These are phyloP conservation scores for Pyrocephalus nanus DNA, from an alignment of 2,797 vertebrate species.

Conservation along the genomic window DNA sequence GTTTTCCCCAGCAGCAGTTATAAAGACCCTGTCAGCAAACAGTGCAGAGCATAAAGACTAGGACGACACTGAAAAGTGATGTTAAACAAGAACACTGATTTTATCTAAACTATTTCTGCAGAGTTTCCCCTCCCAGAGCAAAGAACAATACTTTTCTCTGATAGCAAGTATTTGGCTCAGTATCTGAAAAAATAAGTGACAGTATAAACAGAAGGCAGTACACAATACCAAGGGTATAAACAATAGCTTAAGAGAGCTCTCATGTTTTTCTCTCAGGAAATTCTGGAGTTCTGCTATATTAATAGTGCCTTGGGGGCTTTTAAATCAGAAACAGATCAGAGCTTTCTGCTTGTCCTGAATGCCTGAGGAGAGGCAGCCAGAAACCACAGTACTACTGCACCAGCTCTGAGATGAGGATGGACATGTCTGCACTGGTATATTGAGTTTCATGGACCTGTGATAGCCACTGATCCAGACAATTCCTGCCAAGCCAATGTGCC, in stretches of 20 bases:
- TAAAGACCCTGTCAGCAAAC: background rate
- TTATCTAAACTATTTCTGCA: constrained; percentile 17
- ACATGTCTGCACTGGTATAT: rapidly evolving
- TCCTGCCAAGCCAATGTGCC: background rate
- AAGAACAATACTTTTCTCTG: constrained; percentile 11
- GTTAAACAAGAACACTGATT: background rate
- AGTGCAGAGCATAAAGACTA: background rate
- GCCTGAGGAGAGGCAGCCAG: background rate
- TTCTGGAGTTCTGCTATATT: background rate
- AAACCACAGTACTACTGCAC: background rate
- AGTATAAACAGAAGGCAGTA: background rate
- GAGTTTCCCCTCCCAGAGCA: background rate
- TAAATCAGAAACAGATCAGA: background rate
- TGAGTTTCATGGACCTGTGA: background rate
- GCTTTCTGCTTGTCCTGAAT: background rate
- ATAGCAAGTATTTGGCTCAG: background rate
- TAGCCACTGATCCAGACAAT: background rate
- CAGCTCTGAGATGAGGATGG: background rate
- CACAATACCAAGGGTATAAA: background rate
- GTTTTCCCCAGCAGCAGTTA: background rate
- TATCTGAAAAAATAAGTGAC: background rate
- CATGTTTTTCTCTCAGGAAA: constrained; percentile 16
- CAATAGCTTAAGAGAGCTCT: constrained; percentile 18
- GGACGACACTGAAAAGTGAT: background rate
- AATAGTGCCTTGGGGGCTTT: background rate